Conservation (phyloP, 2,113 vertebrate genomes). For the Scortum barcoo region DNA sequence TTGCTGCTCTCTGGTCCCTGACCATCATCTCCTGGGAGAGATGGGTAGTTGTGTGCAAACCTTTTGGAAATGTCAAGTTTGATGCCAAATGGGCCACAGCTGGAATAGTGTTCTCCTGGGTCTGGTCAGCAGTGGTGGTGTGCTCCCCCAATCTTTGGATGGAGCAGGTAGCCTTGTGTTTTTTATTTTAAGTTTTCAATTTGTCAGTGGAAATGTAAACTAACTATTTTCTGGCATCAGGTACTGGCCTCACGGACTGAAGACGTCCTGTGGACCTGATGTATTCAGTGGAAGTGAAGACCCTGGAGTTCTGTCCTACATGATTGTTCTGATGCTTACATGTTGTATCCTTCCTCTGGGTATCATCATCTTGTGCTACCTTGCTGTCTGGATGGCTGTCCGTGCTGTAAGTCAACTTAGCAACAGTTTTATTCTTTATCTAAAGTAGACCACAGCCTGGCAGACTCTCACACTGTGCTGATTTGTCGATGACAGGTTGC, state of each 20-base stretch:
- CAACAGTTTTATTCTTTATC: not conserved
- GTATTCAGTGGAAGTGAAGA: slow-evolving; percentile 91
- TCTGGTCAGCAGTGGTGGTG: slow-evolving; percentile 87
- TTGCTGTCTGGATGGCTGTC: slow-evolving; percentile 90
- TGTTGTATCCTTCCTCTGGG: slow-evolving; percentile 87
- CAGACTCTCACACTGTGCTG: not conserved
- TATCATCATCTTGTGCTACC: slow-evolving; percentile 89
- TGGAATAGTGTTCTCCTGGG: slow-evolving; percentile 90
- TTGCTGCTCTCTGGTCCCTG: slow-evolving; percentile 90
- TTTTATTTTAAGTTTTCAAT: not conserved
- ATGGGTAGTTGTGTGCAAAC: slow-evolving; percentile 95
- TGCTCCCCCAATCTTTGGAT: slow-evolving; percentile 89
- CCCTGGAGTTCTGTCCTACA: slow-evolving; percentile 89
- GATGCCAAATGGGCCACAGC: slow-evolving; percentile 87
- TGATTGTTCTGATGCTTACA: slow-evolving; percentile 89
- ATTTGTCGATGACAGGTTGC: slow-evolving; percentile 85
- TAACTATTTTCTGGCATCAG: slow-evolving; percentile 66
- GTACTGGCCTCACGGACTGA: slow-evolving; percentile 93
- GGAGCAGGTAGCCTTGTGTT: slow-evolving; percentile 87
- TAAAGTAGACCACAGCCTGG: not conserved
- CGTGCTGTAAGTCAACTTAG: slow-evolving; percentile 81
- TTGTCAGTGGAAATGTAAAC: not conserved
- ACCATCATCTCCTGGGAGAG: slow-evolving; percentile 93
- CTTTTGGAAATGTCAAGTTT: slow-evolving; percentile 93
- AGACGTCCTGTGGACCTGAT: slow-evolving; percentile 93